A percentile compares a stretch with the other conserved stretches of the same genome.
Evolutionary conservation across 2,113 vertebrate genomes (phyloP).

Genomic region (Takifugu flavidus): DNA sequence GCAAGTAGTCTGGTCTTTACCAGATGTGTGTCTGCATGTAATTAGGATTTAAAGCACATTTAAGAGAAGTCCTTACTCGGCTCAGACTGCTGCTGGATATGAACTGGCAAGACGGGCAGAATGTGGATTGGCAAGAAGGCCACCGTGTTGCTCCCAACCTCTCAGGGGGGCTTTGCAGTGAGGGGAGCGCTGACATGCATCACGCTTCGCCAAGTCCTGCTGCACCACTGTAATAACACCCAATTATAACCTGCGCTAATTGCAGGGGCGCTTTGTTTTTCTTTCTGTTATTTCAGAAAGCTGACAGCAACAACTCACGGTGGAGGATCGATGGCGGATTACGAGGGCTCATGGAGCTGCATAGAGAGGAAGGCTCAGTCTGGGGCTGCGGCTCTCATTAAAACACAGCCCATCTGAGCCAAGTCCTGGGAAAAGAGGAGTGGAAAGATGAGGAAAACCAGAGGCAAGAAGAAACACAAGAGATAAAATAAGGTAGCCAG

Average conservation of each 20-base stretch:
- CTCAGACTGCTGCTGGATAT: slow-evolving; percentile 40
- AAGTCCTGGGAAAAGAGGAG: slow-evolving; percentile 66
- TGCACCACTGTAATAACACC: slow-evolving; percentile 68
- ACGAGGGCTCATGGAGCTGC: slow-evolving; percentile 76
- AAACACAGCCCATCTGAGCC: slow-evolving; percentile 63
- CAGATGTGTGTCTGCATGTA: slow-evolving; percentile 34
- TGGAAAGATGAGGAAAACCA: slow-evolving; percentile 55
- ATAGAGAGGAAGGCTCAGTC: slow-evolving; percentile 74
- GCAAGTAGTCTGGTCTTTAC: slow-evolving; percentile 7
- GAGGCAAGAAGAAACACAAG: slow-evolving; percentile 16
- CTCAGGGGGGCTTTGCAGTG: slow-evolving; percentile 47
- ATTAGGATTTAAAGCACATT: slow-evolving; percentile 63
- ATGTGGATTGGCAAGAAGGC: slow-evolving; percentile 55
- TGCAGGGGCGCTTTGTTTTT: slow-evolving; percentile 68
- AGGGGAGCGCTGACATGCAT: slow-evolving; percentile 49
- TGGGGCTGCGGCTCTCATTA: slow-evolving; percentile 71
- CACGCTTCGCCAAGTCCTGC: slow-evolving; percentile 43
- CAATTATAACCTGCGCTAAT: slow-evolving; percentile 75
- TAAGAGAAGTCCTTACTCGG: slow-evolving; percentile 55
- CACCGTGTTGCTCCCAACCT: slow-evolving; percentile 49
- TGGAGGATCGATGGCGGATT: slow-evolving; percentile 78
- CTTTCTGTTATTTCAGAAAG: slow-evolving; percentile 74
- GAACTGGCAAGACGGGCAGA: slow-evolving; percentile 48
- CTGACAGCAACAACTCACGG: slow-evolving; percentile 77
- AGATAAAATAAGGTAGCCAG: slow-evolving; percentile 8